phyloP scores from a whole-genome alignment of 2,113 vertebrate genomes.

The Lamprotornis superbus region DNA sequence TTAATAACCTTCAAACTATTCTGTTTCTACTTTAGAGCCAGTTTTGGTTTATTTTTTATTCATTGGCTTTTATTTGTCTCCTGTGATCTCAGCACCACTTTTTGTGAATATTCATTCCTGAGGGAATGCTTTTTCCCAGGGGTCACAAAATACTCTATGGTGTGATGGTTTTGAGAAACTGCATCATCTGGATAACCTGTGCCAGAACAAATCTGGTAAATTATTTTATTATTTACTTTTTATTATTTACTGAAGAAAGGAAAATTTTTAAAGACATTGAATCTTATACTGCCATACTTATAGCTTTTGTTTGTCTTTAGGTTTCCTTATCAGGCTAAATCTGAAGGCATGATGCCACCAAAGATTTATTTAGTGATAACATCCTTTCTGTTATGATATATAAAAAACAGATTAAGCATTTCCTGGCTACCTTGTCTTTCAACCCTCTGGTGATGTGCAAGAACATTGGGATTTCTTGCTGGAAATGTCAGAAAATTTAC shows the following conservation, averaged over 20 bases:
- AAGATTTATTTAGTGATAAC: neutral
- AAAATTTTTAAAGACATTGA: neutral
- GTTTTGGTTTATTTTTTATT: neutral
- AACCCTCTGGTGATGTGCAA: neutral
- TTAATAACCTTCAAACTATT: neutral
- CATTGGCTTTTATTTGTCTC: neutral
- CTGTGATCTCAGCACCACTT: neutral
- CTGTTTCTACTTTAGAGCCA: neutral
- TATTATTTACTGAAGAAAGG: neutral
- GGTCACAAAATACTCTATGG: neutral
- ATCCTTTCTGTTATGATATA: neutral
- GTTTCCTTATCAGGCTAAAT: neutral
- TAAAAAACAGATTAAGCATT: neutral
- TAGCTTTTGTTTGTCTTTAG: neutral
- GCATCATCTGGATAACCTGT: neutral
- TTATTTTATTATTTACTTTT: neutral
- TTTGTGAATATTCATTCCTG: neutral
- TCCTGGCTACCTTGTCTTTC: neutral
- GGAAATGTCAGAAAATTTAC: neutral
- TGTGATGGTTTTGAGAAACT: neutral
- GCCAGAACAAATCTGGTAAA: neutral
- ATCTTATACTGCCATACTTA: neutral
- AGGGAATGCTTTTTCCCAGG: neutral
- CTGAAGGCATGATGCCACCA: fast-evolving
- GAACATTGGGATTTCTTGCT: neutral